Percentiles rank a stretch among this genome's conserved stretches.
These are phyloP conservation scores for Drosophila miranda DNA, from an alignment of 1,140 invertebrate species.

Conservation along the genomic window DNA sequence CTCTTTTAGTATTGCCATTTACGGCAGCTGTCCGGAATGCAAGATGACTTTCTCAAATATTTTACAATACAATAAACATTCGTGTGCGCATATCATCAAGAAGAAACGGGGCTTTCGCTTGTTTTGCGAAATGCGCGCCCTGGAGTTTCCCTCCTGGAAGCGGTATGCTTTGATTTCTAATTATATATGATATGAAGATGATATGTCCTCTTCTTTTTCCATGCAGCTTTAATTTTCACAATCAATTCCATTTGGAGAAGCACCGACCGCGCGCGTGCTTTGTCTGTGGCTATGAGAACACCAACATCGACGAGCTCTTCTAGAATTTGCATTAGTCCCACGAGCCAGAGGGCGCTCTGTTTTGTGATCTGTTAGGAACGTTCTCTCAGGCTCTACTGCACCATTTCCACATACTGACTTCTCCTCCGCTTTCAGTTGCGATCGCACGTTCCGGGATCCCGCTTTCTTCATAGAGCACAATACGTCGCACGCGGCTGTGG, in stretches of 20 bases:
- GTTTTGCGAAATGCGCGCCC: constrained; percentile 64
- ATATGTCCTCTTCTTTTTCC: not conserved
- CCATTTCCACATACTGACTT: too few species aligned
- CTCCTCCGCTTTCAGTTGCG: constrained; percentile 51
- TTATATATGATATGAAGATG: too few species aligned
- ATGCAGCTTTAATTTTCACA: constrained; percentile 70
- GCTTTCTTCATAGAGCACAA: constrained; percentile 53
- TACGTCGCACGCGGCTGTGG: constrained; percentile 60
- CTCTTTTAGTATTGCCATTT: constrained; percentile 60
- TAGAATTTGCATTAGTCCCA: constrained; percentile 71
- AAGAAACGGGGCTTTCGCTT: constrained; percentile 50
- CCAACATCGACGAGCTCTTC: constrained; percentile 71
- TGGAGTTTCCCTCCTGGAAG: constrained; percentile 75
- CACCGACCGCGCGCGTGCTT: constrained; percentile 70
- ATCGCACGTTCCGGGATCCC: constrained; percentile 68
- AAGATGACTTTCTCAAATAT: constrained; percentile 71
- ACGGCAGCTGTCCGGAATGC: constrained; percentile 71
- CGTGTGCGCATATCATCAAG: constrained; percentile 66
- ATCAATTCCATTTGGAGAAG: constrained; percentile 74
- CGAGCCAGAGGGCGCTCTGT: constrained; percentile 55
- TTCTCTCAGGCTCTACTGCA: not conserved
- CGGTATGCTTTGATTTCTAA: constrained; percentile 37
- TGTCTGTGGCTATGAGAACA: constrained; percentile 57
- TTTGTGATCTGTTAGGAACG: constrained; percentile 61
- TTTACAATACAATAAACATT: constrained; percentile 73